These are phyloP conservation scores for Botia almorhae DNA, from an alignment of 2,797 vertebrate species.

Conservation along the genomic window DNA sequence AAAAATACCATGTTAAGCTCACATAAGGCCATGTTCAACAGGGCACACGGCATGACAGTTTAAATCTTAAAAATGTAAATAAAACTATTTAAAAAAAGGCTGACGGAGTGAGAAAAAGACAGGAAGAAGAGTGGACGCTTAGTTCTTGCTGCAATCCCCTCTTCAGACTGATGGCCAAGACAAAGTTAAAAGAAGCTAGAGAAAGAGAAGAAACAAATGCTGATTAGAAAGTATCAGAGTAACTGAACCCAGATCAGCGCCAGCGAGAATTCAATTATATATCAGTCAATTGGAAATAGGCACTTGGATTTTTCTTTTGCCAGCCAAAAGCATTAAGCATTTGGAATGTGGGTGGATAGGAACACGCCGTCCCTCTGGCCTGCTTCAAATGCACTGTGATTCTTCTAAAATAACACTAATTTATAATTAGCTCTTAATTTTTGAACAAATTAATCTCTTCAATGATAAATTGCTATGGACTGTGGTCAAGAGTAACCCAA, in stretches of 20 bases:
- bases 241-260: slow-evolving; percentile 26
- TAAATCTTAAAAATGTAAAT: slow-evolving; percentile 16
- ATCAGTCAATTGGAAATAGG: slow-evolving; percentile 47
- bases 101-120: slow-evolving; percentile 74
- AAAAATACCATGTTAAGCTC: slow-evolving; percentile 80
- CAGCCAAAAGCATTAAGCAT: slow-evolving; percentile 2
- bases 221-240: slow-evolving; percentile 80
- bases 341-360: slow-evolving; percentile 23
- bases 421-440: not conserved
- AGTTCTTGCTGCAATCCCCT: slow-evolving; percentile 92
- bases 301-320: not conserved
- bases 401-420: not conserved
- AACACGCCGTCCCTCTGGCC: slow-evolving; percentile 11
- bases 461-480: slow-evolving; percentile 19
- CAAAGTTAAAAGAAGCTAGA: slow-evolving; percentile 97
- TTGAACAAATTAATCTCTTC: not conserved
- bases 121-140: slow-evolving; percentile 84
- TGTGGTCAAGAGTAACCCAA: not conserved
- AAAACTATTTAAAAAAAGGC: slow-evolving; percentile 63
- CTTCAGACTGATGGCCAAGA: slow-evolving; percentile 90
- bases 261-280: slow-evolving; percentile 35
- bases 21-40: slow-evolving; percentile 77
- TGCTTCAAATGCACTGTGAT: slow-evolving; percentile 19
- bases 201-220: slow-evolving; percentile 82
- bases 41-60: slow-evolving; percentile 70